These are phyloP conservation scores for Ariopsis seemanni DNA, from an alignment of 2,113 vertebrate species.

Conservation along the genomic window DNA sequence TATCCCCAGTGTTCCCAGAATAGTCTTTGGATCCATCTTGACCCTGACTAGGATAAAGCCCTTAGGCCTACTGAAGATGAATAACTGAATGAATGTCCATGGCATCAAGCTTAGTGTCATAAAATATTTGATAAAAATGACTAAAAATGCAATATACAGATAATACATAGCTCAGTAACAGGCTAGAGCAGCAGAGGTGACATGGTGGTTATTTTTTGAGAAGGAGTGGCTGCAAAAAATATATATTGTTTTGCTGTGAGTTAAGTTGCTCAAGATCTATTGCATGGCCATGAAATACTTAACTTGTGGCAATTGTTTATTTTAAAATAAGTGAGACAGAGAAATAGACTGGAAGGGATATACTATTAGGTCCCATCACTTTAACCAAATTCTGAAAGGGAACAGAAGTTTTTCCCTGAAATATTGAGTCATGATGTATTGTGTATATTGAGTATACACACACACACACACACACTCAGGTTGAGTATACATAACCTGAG, in stretches of 20 bases:
- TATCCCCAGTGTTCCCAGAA: not conserved
- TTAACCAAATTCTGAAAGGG: not conserved
- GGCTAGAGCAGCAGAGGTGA: too few relatives aligned
- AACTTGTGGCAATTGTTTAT: not conserved
- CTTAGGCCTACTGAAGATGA: not conserved
- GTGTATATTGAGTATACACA: too few relatives aligned
- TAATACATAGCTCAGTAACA: not conserved
- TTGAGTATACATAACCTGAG: too few relatives aligned
- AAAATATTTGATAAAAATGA: not conserved
- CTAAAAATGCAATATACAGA: not conserved
- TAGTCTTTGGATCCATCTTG: not conserved
- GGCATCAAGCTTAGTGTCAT: not conserved
- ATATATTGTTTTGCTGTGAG: not conserved
- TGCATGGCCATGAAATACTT: not conserved
- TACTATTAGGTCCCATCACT: not conserved
- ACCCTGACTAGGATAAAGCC: not conserved
- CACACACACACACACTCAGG: too few relatives aligned
- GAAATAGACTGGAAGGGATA: not conserved
- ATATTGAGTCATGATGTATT: too few relatives aligned
- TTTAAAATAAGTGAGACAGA: not conserved
- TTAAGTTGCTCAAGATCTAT: not conserved
- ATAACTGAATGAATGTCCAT: not conserved
- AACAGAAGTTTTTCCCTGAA: not conserved
- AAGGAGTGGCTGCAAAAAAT: not conserved
- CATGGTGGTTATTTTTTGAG: not conserved